Conservation (phyloP, 2,888 invertebrate genomes). For the Oligia strigilis region DNA sequence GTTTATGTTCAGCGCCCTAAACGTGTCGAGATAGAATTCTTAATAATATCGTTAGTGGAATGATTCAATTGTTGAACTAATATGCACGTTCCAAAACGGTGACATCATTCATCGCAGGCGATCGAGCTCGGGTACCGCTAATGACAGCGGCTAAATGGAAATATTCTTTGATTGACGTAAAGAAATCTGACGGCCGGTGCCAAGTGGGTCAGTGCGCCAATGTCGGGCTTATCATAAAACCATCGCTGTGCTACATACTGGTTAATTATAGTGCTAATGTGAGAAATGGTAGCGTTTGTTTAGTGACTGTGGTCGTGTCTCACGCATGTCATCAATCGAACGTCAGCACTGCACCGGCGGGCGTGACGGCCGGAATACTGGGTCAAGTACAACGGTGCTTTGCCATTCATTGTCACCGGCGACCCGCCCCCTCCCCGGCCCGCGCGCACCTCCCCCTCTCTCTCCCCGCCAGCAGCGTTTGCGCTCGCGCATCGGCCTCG, state of each 20-base stretch:
- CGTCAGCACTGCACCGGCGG: constrained; percentile 78
- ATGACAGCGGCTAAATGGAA: constrained; percentile 75
- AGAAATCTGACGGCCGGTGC: constrained; percentile 78
- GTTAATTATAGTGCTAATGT: constrained; percentile 77
- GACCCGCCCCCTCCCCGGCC: constrained; percentile 64
- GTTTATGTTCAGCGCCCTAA: constrained; percentile 73
- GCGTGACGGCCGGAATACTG: constrained; percentile 84
- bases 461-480: constrained; percentile 49
- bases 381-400: constrained; percentile 90
- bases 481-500: constrained; percentile 83
- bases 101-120: constrained; percentile 79
- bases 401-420: constrained; percentile 88
- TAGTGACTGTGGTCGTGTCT: constrained; percentile 69
- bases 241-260: constrained; percentile 68
- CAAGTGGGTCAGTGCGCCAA: constrained; percentile 88
- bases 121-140: constrained; percentile 54
- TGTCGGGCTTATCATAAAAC: constrained; percentile 85
- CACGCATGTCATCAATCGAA: constrained; percentile 82
- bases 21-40: constrained; percentile 75
- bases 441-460: constrained; percentile 61
- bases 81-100: constrained; percentile 74
- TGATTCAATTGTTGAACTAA: constrained; percentile 71
- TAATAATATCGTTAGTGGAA: constrained; percentile 63
- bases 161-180: constrained; percentile 84
- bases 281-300: constrained; percentile 70